Base-by-base conservation (phyloP, 2,113 vertebrate genomes). In the Ovis canadensis region DNA sequence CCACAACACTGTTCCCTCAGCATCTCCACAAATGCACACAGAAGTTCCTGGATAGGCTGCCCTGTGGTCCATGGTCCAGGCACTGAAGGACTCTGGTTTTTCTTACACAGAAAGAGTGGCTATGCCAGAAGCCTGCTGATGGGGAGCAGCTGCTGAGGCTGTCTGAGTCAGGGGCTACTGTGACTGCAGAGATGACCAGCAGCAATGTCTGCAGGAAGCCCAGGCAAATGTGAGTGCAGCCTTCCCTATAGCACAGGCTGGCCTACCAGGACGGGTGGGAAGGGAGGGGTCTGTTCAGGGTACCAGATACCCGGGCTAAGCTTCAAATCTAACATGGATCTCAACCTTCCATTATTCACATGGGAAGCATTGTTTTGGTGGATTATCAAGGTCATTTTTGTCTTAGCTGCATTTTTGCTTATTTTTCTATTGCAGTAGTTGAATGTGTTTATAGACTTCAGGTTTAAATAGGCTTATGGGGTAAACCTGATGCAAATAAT, bases 111-210 rank as follows among this genome's bases (percentile, higher is more conserved):
- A 98, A 98, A 88, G 98, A 98, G 82, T 98, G 99, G 98, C 98
- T 98, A 98, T 98, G 97, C 98, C 21, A 98, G 97, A 98, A 98
- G 98, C 98, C 98, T 43, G 98, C 98, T 3, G 80, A 77, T 98
- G 87, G 91, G 8, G 99, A 99, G 92, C 97, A 98, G 97, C 93
- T 99, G 90, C 98, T 99, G 87, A 99, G 98, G 85, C 98, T 98
- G 36, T 97, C 99, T 59, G 99, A 99, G 98, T 40, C 97, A 91
- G 78, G 99, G 99, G 52, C 97, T 98, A 60, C 90, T 98, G 77
- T 98, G 98, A 98, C 99, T 98, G 64, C 99, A 99, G 98, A 98
- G 98, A 60, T 98, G 98, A 54, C 98, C 98, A 94, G 98, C 98
- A 83, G 96, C 98, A 88, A 94, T 98, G 90, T 96, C 97, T 43